Evolutionary conservation across 2,888 invertebrate species (phyloP), one percentile per base, ranked within the genome.

Genomic region (Chymomyza procnemis): DNA sequence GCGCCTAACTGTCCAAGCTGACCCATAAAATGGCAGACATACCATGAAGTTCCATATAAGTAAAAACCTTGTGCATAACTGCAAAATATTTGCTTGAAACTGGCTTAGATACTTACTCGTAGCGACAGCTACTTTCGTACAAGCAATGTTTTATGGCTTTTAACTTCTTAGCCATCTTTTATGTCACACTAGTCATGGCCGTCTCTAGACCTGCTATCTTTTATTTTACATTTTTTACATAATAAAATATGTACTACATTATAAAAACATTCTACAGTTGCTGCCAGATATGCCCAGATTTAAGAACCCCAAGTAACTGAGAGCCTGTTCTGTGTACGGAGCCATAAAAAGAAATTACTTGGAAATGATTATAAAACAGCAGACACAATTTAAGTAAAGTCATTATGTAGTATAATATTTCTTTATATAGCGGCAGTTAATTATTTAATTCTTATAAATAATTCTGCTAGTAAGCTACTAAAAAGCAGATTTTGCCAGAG

Each of bases 21-120:
- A 75, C 75, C 78, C 67, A 74, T 22, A 60, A 70, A 41, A 69
- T 61, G 30, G 6, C 55, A 22, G 61, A 46, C 34, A 41, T 41
- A 2, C 34, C 34, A 41, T 41, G 34, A 12, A 41, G 34, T 41
- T 41, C 34, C 34, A 41, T 41, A 41, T 41, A 41, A 41, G 34
- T 41, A 41, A 41, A 41, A 12, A 12, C 34, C 34, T n/a, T 3
- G 19, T 50, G 50, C 50, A 50, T 50, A 50, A 50, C 50, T 50
- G 50, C 50, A 50, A 50, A 50, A 50, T 50, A 50, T 50, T n/a
- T 50, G 50, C 16, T 18, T 19, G 16, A 50, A 19, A 8, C 50
- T 16, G 16, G 19, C 16, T 18, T 50, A 50, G 50, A 50, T 50
- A 16, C 18, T 8, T 9, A 2, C 3, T 22, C 2, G 26, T 1